Evolutionary conservation across 2,797 vertebrate genomes (phyloP).

Genomic region (Pyrrhura leucotis): DNA sequence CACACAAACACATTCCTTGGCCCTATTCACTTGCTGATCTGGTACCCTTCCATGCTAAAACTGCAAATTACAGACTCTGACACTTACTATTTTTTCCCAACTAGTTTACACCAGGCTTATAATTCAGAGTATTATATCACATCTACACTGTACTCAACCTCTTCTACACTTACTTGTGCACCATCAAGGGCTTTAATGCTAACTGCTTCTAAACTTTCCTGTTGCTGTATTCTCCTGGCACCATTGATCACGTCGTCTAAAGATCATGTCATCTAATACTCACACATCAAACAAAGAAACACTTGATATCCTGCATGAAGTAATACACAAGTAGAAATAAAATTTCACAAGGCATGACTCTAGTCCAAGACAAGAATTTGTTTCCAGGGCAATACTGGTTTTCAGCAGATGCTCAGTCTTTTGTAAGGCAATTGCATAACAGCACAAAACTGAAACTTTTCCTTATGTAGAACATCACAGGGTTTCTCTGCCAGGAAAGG

Average conservation of each 20-base stretch:
- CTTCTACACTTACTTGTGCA: neutral
- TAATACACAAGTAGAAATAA: neutral
- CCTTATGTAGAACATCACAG: neutral
- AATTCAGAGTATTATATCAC: neutral
- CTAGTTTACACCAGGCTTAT: neutral
- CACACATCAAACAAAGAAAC: neutral
- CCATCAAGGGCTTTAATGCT: neutral
- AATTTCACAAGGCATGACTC: neutral
- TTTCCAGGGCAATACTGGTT: conserved; percentile 3
- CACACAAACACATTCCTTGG: neutral
- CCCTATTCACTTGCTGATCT: neutral
- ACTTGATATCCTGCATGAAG: neutral
- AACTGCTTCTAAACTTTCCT: neutral
- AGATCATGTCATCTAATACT: neutral
- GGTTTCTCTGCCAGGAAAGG: neutral
- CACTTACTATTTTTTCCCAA: neutral
- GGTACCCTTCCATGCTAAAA: neutral
- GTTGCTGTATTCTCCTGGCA: neutral
- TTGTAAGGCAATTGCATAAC: neutral
- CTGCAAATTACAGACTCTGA: neutral
- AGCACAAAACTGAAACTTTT: neutral
- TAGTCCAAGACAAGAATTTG: neutral
- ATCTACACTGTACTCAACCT: neutral
- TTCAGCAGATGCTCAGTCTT: neutral
- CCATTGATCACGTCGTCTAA: neutral